These are phyloP conservation scores for Patella depressa DNA, from an alignment of 2,888 invertebrate genomes.

Conservation along the genomic window DNA sequence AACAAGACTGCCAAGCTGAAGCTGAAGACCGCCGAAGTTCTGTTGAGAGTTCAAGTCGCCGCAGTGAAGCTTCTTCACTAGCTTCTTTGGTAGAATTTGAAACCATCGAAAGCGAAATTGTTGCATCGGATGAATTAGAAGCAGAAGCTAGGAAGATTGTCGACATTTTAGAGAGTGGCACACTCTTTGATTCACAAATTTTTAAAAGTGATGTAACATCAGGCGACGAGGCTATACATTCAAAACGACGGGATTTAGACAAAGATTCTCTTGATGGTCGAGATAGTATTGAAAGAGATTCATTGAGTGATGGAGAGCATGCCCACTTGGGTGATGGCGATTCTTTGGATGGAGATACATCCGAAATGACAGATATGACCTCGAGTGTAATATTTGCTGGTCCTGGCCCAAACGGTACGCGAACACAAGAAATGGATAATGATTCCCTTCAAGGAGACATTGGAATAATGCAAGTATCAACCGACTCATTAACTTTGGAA, in stretches of 20 bases:
- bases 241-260: conserved; percentile 43
- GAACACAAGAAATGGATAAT: conserved; percentile 51
- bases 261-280: conserved; percentile 58
- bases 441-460: conserved; percentile 59
- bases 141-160: conserved; percentile 70
- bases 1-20: conserved; percentile 77
- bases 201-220: conserved; percentile 38
- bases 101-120: conserved; percentile 62
- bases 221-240: conserved; percentile 26
- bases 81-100: conserved; percentile 69
- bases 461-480: conserved; percentile 57
- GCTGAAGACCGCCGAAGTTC: conserved; percentile 69
- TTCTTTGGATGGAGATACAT: conserved; percentile 61
- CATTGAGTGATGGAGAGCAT: conserved; percentile 57
- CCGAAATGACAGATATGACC: conserved; percentile 61
- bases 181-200: conserved; percentile 48
- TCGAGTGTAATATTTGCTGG: conserved; percentile 57
- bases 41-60: conserved; percentile 52
- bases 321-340: conserved; percentile 56
- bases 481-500: conserved; percentile 53
- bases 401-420: conserved; percentile 24
- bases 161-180: conserved; percentile 66
- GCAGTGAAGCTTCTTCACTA: conserved; percentile 64
- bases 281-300: conserved; percentile 60
- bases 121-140: conserved; percentile 65